These are phyloP conservation scores for Drosophila merina DNA, from an alignment of 2,888 invertebrate species.

Conservation along the genomic window DNA sequence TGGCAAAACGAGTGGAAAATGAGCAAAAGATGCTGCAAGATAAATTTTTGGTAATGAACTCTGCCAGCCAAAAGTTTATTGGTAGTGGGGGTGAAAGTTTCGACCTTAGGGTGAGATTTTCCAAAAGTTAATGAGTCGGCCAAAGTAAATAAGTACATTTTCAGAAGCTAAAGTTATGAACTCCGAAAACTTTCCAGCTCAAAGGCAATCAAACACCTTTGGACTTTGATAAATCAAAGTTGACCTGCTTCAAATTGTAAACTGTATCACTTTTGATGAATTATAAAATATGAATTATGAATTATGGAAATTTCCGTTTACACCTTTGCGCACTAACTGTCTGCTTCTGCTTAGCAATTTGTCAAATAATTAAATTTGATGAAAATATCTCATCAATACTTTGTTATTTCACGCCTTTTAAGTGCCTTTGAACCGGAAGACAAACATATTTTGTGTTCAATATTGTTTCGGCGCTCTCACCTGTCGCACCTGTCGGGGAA, in stretches of 20 bases:
- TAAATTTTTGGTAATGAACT: conserved; percentile 66
- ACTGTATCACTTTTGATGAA: conserved; percentile 24
- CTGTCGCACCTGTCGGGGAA: conserved; percentile 42
- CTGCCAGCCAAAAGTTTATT: conserved; percentile 56
- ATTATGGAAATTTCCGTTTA: conserved; percentile 26
- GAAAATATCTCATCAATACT: conserved; percentile 2
- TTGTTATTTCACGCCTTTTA: conserved; percentile 1
- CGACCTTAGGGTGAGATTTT: conserved; percentile 9
- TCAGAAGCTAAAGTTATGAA: conserved; percentile 41
- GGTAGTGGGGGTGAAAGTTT: conserved; percentile 52
- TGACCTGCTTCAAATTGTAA: conserved; percentile 27
- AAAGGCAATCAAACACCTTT: conserved; percentile 38
- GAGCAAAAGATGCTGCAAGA: conserved; percentile 45
- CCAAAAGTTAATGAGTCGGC: conserved; percentile 60
- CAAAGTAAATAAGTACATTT: conserved; percentile 54
- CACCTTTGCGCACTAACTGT: conserved; percentile 27
- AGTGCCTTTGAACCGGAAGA: conserved; percentile 1
- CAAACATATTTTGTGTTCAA: conserved; percentile 46
- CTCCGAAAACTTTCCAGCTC: conserved; percentile 13
- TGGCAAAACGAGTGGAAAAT: conserved; percentile 67
- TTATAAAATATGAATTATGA: conserved; percentile 17
- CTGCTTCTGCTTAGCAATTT: conserved; percentile 41
- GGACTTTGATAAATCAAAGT: conserved; percentile 36
- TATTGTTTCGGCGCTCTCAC: conserved; percentile 45
- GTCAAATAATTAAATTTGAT: conserved; percentile 58